A percentile compares a stretch with the other conserved stretches of the same genome.
Conservation (phyloP, 2,888 invertebrate species). For the Drosophila meridionalis region DNA sequence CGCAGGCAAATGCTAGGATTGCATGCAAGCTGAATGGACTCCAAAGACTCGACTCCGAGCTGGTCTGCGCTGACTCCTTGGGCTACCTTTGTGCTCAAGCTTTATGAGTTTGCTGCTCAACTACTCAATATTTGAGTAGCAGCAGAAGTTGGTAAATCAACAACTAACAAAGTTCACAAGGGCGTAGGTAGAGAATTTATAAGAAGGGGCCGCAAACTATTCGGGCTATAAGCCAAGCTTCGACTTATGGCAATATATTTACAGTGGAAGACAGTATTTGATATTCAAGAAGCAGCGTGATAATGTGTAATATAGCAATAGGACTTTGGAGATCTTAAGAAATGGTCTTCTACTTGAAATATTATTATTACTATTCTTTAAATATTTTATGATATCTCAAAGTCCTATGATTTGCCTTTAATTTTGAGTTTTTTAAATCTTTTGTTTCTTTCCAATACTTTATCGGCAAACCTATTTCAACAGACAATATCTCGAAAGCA, state of each 20-base stretch:
- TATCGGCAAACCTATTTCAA: no score
- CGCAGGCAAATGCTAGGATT: conserved; percentile 67
- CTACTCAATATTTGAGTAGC: conserved; percentile 59
- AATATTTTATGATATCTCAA: no score
- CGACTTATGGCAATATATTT: not conserved
- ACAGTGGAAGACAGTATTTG: not conserved
- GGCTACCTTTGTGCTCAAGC: conserved; percentile 35
- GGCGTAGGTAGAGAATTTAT: conserved; percentile 10
- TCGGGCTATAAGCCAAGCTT: no score
- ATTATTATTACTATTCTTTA: no score
- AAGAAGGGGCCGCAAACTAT: not conserved
- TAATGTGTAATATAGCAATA: no score
- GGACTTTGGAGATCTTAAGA: no score
- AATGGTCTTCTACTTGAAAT: no score
- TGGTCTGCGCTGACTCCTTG: conserved; percentile 24
- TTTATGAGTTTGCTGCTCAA: conserved; percentile 55
- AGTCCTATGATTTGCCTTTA: no score
- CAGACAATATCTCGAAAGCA: no score
- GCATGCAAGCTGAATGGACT: conserved; percentile 70
- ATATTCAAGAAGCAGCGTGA: no score
- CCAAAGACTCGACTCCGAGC: not conserved
- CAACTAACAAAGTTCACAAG: conserved; percentile 21
- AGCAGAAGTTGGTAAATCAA: conserved; percentile 35
- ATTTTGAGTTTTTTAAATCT: no score
- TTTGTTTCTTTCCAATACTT: no score